Base-by-base conservation (phyloP, 2,888 invertebrate species). In the Byasa hedistus region DNA sequence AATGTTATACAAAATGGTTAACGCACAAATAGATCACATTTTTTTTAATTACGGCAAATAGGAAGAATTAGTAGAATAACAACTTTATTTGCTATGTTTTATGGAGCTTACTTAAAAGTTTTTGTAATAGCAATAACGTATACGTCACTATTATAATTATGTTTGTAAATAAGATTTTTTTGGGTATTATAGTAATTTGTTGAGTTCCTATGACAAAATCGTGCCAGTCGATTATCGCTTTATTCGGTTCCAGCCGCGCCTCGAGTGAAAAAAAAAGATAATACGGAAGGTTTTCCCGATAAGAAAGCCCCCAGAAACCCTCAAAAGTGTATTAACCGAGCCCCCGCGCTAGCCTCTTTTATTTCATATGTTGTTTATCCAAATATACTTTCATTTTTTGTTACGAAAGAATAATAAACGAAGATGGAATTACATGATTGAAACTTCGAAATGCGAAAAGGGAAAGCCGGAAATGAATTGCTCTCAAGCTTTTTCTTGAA, bases 1-100 rank as follows among this genome's bases (percentile, higher is more conserved):
- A 96, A 96, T 96, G 96, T 96, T 86, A 81, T 83, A 86, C 84
- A 86, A 76, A 78, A 70, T 79, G 84, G 82, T 82, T 78, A 81
- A 79, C 83, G 83, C 83, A 84, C 81, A 70, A 69, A 71, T 78
- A 81, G 78, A 80, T 79, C 83, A 76, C 74, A 76, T 79, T 82
- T 85, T 84, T 84, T 82, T 73, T 67, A 19, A 23, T 15, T n/a
- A 23, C 17, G 5, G 5, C 51, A 51, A 21, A 51, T 21, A 51
- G 1, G 0, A n/a, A n/a, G 5, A 51, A 51, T 0, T 51, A 21
- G 15, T 15, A 21, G n/a, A 51, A 51, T n/a, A 51, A 21, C n/a
- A 15, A 1, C 7, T 51, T 19, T 2, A 21, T 39, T 39, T 21
- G 51, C n/a, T 51, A 19, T 21, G 0, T 51, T n/a, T 0, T 51